Evolutionary conservation across 1,140 invertebrate genomes (phyloP).

Genomic region (Arctopsyche grandis): DNA sequence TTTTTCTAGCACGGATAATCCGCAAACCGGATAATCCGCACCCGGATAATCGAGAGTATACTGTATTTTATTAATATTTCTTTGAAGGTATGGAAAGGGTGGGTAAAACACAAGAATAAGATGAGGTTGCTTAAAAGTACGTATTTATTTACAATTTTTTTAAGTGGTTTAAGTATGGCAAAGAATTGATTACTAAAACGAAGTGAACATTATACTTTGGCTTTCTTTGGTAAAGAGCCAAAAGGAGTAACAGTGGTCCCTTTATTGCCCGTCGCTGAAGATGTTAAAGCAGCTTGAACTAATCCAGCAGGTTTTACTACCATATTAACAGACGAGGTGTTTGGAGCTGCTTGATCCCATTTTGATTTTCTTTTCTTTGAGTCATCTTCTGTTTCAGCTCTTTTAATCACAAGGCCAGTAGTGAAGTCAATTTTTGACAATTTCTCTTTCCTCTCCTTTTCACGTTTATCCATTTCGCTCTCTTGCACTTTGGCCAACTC

Average conservation of each 20-base stretch:
- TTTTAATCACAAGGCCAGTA: conserved; percentile 82
- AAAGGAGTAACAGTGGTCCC: conserved; percentile 89
- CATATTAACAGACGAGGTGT: conserved; percentile 63
- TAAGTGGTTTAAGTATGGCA: too few relatives aligned
- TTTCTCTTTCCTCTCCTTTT: conserved; percentile 90
- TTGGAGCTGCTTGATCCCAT: conserved; percentile 86
- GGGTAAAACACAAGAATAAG: too few relatives aligned
- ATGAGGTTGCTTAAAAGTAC: too few relatives aligned
- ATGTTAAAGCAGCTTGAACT: conserved; percentile 77
- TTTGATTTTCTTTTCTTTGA: conserved; percentile 85
- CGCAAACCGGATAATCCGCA: too few relatives aligned
- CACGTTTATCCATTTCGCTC: conserved; percentile 90
- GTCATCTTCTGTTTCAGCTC: conserved; percentile 74
- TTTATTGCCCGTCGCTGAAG: conserved; percentile 83
- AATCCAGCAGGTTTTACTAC: conserved; percentile 70
- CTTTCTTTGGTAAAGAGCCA: conserved; percentile 82
- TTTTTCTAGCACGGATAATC: too few relatives aligned
- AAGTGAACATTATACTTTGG: conserved; percentile 48
- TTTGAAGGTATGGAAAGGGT: too few relatives aligned
- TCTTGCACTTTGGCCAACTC: conserved; percentile 90
- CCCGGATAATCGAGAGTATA: too few relatives aligned
- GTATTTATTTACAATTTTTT: too few relatives aligned
- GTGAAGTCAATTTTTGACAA: conserved; percentile 89
- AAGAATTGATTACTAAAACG: neutral
- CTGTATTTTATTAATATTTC: too few relatives aligned